Evolutionary conservation across 1,140 invertebrate species (phyloP).

Genomic region (Heterodera carotae): DNA sequence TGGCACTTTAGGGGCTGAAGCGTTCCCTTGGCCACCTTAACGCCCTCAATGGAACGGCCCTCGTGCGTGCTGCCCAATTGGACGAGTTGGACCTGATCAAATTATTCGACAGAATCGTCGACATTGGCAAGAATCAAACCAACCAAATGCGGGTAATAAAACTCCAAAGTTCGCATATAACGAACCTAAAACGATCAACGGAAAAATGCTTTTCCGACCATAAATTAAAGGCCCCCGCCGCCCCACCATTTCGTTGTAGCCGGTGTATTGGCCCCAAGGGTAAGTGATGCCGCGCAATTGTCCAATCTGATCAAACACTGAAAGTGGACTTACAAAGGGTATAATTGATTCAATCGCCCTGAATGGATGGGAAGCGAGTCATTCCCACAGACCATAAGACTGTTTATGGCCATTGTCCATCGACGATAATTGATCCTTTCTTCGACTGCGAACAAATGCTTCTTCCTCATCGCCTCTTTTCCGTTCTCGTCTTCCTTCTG

Average conservation of each 20-base stretch:
- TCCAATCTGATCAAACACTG: slow-evolving; percentile 22
- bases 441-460: slow-evolving; percentile 22
- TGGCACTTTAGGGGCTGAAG: background rate
- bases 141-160: slow-evolving; percentile 58
- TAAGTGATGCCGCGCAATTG: slow-evolving; percentile 51
- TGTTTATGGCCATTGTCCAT: slow-evolving; percentile 1
- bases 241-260: slow-evolving; percentile 55
- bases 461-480: background rate
- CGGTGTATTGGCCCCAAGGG: slow-evolving; percentile 58
- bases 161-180: slow-evolving; percentile 52
- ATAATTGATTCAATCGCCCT: slow-evolving; percentile 32
- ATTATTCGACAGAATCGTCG: background rate
- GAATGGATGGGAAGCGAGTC: slow-evolving; percentile 27
- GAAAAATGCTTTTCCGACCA: slow-evolving; percentile 4
- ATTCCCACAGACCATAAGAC: slow-evolving; percentile 8
- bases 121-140: background rate
- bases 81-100: slow-evolving; percentile 49
- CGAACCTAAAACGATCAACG: background rate
- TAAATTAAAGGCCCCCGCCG: slow-evolving; percentile 47
- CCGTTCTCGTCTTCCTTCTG: slow-evolving; percentile 14
- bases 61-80: slow-evolving; percentile 60
- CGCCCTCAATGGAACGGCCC: slow-evolving; percentile 63
- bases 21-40: slow-evolving; percentile 39
- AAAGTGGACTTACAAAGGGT: background rate
- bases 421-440: background rate